These are phyloP conservation scores for Turritopsis rubra DNA, from an alignment of 30 jellyfish, hydroid and myxozoan genomes.

Conservation along the genomic window DNA sequence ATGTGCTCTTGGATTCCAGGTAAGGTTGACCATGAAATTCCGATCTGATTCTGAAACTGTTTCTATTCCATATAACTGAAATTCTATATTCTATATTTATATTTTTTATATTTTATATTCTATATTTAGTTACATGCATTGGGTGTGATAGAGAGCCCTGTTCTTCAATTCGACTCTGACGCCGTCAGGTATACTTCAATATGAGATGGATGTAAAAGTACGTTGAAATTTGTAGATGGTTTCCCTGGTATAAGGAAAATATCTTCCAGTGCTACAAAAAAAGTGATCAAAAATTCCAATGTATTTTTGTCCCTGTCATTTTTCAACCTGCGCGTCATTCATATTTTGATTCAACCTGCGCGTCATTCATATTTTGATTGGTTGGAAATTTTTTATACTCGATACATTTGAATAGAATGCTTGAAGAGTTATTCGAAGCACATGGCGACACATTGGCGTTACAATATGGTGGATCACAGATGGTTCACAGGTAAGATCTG, in stretches of 20 bases:
- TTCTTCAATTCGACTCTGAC: conserved; percentile 86
- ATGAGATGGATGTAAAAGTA: background rate
- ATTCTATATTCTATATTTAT: too few relatives aligned
- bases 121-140: conserved; percentile 71
- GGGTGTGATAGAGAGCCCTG: conserved; percentile 97
- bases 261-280: too few relatives aligned
- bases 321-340: background rate
- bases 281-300: too few relatives aligned
- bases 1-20: conserved; percentile 99
- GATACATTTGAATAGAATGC: conserved; percentile 39
- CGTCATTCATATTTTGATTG: background rate
- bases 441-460: conserved; percentile 99
- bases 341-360: background rate
- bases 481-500: conserved; percentile 87
- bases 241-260: too few relatives aligned
- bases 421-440: conserved; percentile 93
- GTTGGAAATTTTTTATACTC: background rate
- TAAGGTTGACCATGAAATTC: background rate
- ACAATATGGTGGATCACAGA: conserved; percentile 99
- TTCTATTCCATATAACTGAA: too few relatives aligned
- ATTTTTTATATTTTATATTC: background rate
- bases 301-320: too few relatives aligned
- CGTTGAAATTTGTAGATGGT: too few relatives aligned
- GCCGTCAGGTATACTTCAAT: conserved; percentile 64
- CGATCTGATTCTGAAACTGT: too few relatives aligned